A percentile compares a stretch with the other conserved stretches of the same genome.
These are phyloP conservation scores for Melinaea menophilus DNA, from an alignment of 2,888 invertebrate genomes.

Conservation along the genomic window DNA sequence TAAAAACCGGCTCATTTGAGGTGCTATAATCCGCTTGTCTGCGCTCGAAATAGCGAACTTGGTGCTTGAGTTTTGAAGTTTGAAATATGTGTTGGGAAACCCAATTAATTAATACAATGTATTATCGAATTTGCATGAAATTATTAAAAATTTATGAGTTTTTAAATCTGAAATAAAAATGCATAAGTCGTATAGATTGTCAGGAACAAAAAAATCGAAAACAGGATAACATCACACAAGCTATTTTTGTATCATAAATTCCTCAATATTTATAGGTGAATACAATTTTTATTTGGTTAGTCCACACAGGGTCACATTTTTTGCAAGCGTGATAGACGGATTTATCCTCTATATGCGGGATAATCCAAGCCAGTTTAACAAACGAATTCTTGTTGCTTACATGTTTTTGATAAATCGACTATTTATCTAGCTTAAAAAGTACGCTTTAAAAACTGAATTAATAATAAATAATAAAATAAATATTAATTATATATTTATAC, in stretches of 20 bases:
- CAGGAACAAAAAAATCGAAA: background rate
- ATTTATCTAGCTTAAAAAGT: no score
- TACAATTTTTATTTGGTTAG: slow-evolving; percentile 1
- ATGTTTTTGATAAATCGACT: no score
- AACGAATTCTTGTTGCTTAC: background rate
- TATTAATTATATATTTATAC: no score
- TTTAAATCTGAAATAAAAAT: no score
- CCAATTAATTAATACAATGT: background rate
- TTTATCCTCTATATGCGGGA: background rate
- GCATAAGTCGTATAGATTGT: no score
- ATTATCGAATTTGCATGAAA: background rate
- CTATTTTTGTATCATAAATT: background rate
- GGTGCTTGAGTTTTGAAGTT: background rate
- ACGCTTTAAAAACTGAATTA: no score
- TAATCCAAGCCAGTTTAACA: background rate
- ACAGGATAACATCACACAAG: background rate
- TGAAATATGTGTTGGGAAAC: background rate
- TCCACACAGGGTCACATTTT: background rate
- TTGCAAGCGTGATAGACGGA: background rate
- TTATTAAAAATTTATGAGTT: no score
- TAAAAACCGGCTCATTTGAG: slow-evolving; percentile 19
- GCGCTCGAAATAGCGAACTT: slow-evolving; percentile 9
- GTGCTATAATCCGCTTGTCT: slow-evolving; percentile 21
- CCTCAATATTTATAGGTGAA: background rate
- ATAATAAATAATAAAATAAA: no score